These are phyloP conservation scores for Austrolebias charrua DNA, from an alignment of 2,797 vertebrate genomes.

Conservation along the genomic window DNA sequence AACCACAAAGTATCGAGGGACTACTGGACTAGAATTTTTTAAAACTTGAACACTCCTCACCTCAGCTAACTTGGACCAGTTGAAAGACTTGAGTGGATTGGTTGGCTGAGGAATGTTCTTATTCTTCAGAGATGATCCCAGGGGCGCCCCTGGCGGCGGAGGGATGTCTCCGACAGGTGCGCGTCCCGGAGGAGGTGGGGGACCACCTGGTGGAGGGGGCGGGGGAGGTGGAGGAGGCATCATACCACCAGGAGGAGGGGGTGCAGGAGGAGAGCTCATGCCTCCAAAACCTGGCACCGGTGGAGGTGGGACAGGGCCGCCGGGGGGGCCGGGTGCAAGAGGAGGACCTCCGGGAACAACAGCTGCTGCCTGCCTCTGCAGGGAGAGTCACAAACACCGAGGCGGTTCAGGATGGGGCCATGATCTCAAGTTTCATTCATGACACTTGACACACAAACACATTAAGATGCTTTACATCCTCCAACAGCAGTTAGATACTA, in stretches of 20 bases:
- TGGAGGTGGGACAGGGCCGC: constrained; percentile 79
- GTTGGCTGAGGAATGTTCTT: constrained; percentile 94
- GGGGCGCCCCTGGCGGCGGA: constrained; percentile 88
- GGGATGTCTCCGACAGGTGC: constrained; percentile 82
- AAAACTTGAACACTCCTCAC: constrained; percentile 65
- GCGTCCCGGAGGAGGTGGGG: constrained; percentile 86
- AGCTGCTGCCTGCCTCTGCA: constrained; percentile 71
- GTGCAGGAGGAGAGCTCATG: constrained; percentile 66
- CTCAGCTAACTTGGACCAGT: constrained; percentile 97
- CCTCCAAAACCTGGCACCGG: constrained; percentile 71
- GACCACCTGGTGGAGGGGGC: constrained; percentile 85
- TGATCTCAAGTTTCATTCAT: constrained; percentile 7
- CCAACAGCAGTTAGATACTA: too few species aligned
- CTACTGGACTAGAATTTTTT: too few species aligned
- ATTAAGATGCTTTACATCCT: too few species aligned
- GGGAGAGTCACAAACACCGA: constrained; percentile 1
- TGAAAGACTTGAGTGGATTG: constrained; percentile 97
- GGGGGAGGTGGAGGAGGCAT: constrained; percentile 80
- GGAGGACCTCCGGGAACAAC: constrained; percentile 80
- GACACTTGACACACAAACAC: background rate
- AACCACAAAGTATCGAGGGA: too few species aligned
- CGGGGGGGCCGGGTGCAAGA: constrained; percentile 72
- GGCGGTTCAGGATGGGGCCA: background rate
- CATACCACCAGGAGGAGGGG: constrained; percentile 77
- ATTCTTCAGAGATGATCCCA: constrained; percentile 85